Evolutionary conservation across 2,113 vertebrate species (phyloP).

Genomic region (Cheilinus undulatus): DNA sequence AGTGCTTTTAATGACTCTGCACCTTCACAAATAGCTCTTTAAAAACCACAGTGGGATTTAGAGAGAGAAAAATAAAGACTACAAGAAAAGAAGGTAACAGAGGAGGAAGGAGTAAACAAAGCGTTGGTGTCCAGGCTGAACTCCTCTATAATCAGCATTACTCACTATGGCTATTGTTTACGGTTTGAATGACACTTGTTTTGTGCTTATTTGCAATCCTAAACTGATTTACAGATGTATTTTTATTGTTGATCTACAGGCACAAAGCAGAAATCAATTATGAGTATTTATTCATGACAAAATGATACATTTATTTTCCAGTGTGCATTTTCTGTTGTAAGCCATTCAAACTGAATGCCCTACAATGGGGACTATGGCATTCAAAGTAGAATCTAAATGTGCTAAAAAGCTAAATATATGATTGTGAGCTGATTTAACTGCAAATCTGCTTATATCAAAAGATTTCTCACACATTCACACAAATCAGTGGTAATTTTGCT

Average conservation of each 20-base stretch:
- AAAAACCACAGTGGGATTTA: not conserved
- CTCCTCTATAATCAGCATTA: constrained; percentile 28
- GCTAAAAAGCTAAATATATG: too few species aligned
- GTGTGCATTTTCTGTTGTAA: too few species aligned
- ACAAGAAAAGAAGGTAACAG: not conserved
- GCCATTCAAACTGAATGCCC: too few species aligned
- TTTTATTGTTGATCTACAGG: not conserved
- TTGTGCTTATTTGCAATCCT: constrained; percentile 1
- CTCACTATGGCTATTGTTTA: constrained; percentile 40
- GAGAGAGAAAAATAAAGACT: not conserved
- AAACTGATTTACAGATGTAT: not conserved
- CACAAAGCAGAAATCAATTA: not conserved
- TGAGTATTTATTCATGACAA: not conserved
- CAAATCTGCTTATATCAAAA: too few species aligned
- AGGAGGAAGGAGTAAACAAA: constrained; percentile 2
- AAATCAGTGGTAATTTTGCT: too few species aligned
- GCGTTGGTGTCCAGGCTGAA: not conserved
- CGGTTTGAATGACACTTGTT: not conserved
- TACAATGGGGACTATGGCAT: too few species aligned
- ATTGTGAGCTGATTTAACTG: too few species aligned
- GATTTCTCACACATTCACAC: too few species aligned
- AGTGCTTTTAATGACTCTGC: constrained; percentile 38
- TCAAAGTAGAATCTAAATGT: too few species aligned
- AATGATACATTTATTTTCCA: not conserved
- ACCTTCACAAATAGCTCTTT: constrained; percentile 29